These are phyloP conservation scores for Aporrectodea caliginosa DNA, from an alignment of 1,140 invertebrate species.

Conservation along the genomic window DNA sequence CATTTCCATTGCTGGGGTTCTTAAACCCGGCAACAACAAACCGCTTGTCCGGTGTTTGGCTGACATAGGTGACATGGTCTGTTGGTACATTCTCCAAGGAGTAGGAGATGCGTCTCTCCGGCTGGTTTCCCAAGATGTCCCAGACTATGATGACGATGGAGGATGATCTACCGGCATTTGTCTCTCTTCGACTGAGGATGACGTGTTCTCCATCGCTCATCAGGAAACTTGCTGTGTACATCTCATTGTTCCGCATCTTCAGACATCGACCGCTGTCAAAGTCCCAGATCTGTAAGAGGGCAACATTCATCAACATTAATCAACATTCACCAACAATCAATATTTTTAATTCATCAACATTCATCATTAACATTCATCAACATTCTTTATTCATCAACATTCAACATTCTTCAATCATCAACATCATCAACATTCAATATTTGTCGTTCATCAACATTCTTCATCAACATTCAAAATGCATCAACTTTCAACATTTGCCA, in stretches of 20 bases:
- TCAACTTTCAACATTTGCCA: too few species aligned
- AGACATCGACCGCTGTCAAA: constrained; percentile 50
- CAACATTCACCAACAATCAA: too few species aligned
- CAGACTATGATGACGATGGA: constrained; percentile 49
- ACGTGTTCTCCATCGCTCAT: constrained; percentile 50
- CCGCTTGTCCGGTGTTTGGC: constrained; percentile 37
- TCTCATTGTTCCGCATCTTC: constrained; percentile 47
- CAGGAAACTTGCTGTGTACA: constrained; percentile 51
- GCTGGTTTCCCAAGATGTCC: constrained; percentile 53
- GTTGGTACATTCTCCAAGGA: constrained; percentile 49
- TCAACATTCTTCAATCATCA: too few species aligned
- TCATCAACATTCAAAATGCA: too few species aligned
- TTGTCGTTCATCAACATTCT: too few species aligned
- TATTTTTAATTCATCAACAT: too few species aligned
- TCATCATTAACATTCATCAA: too few species aligned
- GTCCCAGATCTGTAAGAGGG: constrained; percentile 52
- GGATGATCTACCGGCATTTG: constrained; percentile 51
- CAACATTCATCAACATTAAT: too few species aligned
- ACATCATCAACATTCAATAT: too few species aligned
- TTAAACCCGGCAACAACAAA: constrained; percentile 52
- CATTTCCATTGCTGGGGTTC: constrained; percentile 50
- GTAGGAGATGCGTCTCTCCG: constrained; percentile 49
- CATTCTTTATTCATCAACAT: too few species aligned
- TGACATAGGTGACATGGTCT: constrained; percentile 48
- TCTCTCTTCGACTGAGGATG: constrained; percentile 50